Base-by-base conservation (phyloP, 2,797 vertebrate species). In the Cichlasoma orientale region DNA sequence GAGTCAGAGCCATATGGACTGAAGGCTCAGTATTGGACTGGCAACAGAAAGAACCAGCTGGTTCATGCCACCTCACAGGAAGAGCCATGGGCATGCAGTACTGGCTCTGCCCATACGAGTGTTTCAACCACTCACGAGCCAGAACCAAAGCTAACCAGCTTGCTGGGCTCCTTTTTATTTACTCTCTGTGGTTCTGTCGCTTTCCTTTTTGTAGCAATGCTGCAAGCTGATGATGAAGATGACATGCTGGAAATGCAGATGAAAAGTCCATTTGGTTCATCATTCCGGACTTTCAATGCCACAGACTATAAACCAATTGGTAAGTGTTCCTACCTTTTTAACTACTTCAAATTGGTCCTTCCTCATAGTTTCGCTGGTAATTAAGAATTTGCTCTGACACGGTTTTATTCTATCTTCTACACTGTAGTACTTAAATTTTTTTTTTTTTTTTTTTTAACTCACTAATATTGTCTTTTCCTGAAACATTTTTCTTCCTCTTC, bases 251-350 rank as follows among this genome's bases (percentile, higher is more conserved):
- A 99, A 89, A 97, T 99, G 93, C 97, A 97, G 92, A 99, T 99
- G 97, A 98, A 98, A 91, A 99, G 98, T 88, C 98, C 98, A 0
- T 99, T 99, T 82, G 98, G 98, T 29, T 99, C 98, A 19, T 99
- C 98, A 12, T 99, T 99, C 91, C 96, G 98, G 83, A 99, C 98
- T 31, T 99, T 99, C 86, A 98, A 99, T 85, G 98, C 98, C 86
- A 99, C 98, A 4, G 98, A 99, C 90, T 99, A 99, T 93, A 99
- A 99, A 92, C 98, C 98, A 31, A 99, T 99, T 58, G 98, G 98
- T 99, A 92, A 95, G 93, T 13, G 10, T 4, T 44, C 13, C 63
- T 23, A 7, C 16, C 4, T 33, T 31, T 44, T 71, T 21, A 12
- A 10, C 9, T 47, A 16, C 14, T 23, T 36, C 68, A 1, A 6